A percentile compares a stretch with the other conserved stretches of the same genome.
Conservation (phyloP, 2,797 vertebrate genomes). For the Myotis pilosus region DNA sequence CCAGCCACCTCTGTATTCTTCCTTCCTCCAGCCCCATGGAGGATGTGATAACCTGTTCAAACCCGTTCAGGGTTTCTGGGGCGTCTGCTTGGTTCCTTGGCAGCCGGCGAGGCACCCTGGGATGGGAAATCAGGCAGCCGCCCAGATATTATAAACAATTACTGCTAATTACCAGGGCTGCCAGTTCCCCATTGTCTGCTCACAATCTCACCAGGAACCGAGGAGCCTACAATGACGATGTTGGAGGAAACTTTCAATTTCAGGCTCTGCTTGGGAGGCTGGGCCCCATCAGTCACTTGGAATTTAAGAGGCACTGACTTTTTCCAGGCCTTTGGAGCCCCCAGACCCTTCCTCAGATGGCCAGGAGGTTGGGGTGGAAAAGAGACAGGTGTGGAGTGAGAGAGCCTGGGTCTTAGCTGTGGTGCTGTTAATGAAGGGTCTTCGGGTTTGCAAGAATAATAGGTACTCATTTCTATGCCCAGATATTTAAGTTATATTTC, state of each 20-base stretch:
- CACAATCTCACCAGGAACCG: conserved; percentile 47
- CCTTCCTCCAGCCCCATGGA: background rate
- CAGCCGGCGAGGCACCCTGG: conserved; percentile 68
- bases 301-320: background rate
- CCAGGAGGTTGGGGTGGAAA: background rate
- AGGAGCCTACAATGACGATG: conserved; percentile 42
- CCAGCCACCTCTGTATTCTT: background rate
- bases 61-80: conserved; percentile 38
- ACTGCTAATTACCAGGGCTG: conserved; percentile 59
- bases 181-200: conserved; percentile 66
- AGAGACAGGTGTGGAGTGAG: background rate
- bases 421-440: background rate
- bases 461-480: background rate
- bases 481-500: background rate
- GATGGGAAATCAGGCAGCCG: conserved; percentile 61
- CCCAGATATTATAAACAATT: conserved; percentile 58
- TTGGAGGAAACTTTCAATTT: conserved; percentile 61
- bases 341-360: background rate
- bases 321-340: background rate
- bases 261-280: background rate
- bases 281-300: background rate
- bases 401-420: background rate
- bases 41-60: background rate
- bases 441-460: background rate
- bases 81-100: conserved; percentile 42